Evolutionary conservation across 2,797 vertebrate genomes (phyloP), one percentile per base, ranked within the genome.

Genomic region (Aplochiton taeniatus): DNA sequence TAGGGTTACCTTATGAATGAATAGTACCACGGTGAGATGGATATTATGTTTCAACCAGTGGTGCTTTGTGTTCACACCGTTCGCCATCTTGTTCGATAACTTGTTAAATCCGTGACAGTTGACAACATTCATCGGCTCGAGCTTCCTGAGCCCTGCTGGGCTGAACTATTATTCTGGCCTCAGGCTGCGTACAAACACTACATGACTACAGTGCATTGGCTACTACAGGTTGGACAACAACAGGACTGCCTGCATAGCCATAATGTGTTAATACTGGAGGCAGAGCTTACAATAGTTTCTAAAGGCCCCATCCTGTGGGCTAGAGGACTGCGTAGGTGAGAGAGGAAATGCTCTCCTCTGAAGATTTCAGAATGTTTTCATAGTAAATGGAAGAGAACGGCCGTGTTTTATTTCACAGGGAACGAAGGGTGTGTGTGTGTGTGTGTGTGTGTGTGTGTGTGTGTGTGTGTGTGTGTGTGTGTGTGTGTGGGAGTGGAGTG

Each of bases 331-430:
- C 13, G 46, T 48, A 48, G 58, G 58, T 48, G 58, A 61, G 46
- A 58, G 42, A 48, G 1, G 46, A 69, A 74, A 55, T 6, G 0
- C 56, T 66, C 53, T 65, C 51, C n/a, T n/a, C 54, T 48, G 62
- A 66, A 59, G 51, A 73, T 56, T 71, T 11, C 14, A 19, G 53
- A 68, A 46, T 49, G 42, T 18, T 68, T 45, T 56, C 14, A 45
- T 69, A 71, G 56, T 74, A 45, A 76, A 73, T 58, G 17, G 11
- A 19, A 59, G 31, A 55, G 43, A 42, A 65, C 9, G n/a, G 12
- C 20, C 50, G 74, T 58, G 45, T 77, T 71, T 80, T 69, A 66
- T 73, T 82, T 82, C 61, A 64, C 42, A 58, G 18, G 57, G 59
- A 63, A 55, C 18, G 67, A 41, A 74, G 51, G 72, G 50, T 54